A percentile compares a stretch with the other conserved stretches of the same genome.
These are phyloP conservation scores for Thamnophis elegans DNA, from an alignment of 2,797 vertebrate species.

Conservation along the genomic window DNA sequence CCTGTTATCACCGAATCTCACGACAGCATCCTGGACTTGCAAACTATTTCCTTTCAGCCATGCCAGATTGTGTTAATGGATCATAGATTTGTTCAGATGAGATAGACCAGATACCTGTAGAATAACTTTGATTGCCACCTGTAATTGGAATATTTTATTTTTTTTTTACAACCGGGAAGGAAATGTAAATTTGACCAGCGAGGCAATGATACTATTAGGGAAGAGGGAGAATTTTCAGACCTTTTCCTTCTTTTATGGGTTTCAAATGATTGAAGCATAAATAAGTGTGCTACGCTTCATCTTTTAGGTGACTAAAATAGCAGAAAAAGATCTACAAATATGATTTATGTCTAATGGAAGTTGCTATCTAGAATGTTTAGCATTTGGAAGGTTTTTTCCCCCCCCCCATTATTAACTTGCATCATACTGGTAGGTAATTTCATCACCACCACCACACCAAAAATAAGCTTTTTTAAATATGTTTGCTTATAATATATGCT, in stretches of 20 bases:
- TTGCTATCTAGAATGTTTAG: not conserved
- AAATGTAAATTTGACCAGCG: not conserved
- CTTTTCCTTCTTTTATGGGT: not conserved
- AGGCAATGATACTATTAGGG: not conserved
- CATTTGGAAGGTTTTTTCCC: not conserved
- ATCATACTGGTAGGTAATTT: not conserved
- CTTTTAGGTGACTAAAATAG: not conserved
- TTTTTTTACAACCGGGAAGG: not conserved
- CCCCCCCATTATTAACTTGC: not conserved
- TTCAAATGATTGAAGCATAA: not conserved
- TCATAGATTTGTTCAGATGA: not conserved
- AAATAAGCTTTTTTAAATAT: not conserved
- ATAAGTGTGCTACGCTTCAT: not conserved
- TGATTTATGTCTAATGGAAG: not conserved
- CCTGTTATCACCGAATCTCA: not conserved
- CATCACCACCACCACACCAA: not conserved
- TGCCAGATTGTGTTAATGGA: not conserved
- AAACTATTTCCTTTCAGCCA: conserved; percentile 13
- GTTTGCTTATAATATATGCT: not conserved
- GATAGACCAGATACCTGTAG: not conserved
- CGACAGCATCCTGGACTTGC: not conserved
- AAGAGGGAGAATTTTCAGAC: not conserved
- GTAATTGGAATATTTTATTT: not conserved
- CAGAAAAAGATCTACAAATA: not conserved
- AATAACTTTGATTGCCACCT: not conserved